Conservation (phyloP, 2,113 vertebrate species). For the Aplodontia rufa region DNA sequence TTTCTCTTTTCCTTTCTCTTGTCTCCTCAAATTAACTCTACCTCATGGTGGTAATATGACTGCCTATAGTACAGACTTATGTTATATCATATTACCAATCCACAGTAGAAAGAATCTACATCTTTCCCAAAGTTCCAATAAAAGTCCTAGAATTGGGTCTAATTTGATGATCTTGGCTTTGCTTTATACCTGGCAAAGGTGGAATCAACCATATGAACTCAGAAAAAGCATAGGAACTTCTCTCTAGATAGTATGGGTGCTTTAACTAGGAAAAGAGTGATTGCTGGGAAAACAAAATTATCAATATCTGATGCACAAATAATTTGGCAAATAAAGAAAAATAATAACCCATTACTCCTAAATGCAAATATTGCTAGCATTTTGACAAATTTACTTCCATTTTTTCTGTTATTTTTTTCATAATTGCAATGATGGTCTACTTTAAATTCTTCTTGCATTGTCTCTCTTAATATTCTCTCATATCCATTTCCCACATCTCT, state of each 20-base stretch:
- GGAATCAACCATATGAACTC: background rate
- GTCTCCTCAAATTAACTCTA: background rate
- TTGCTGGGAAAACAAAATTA: background rate
- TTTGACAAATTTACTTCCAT: constrained; percentile 22
- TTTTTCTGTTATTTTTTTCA: background rate
- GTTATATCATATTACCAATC: background rate
- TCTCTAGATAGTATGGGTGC: background rate
- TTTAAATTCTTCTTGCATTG: background rate
- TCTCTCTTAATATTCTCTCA: too few relatives aligned
- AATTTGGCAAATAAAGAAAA: constrained; percentile 30
- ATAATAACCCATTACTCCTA: background rate
- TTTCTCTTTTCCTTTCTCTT: background rate
- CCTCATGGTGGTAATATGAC: too few relatives aligned
- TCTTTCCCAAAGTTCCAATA: background rate
- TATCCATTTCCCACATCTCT: background rate
- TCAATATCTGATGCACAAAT: background rate
- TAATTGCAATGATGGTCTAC: background rate
- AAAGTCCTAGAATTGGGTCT: background rate
- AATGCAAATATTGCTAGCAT: background rate
- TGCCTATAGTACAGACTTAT: background rate
- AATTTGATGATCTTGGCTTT: background rate
- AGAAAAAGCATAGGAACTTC: background rate
- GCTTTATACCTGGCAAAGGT: background rate
- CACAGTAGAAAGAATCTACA: background rate
- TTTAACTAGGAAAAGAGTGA: background rate